Conservation (phyloP, 2,113 vertebrate genomes). For the Cacatua alba region DNA sequence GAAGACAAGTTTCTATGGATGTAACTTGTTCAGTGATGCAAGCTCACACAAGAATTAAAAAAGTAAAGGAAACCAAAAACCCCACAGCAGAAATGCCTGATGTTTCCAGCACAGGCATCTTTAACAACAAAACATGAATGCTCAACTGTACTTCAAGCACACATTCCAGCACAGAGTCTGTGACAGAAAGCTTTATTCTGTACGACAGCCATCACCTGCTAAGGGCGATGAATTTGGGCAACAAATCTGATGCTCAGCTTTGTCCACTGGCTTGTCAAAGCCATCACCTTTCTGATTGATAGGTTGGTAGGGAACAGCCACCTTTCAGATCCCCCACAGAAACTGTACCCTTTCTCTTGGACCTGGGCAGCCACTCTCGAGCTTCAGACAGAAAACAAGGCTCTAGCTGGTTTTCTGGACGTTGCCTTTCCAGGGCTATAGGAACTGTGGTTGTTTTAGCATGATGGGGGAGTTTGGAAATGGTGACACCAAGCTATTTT, state of each 20-base stretch:
- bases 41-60: slow-evolving; percentile 23
- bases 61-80: background rate
- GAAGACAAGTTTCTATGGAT: slow-evolving; percentile 74
- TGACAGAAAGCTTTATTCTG: background rate
- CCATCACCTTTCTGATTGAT: background rate
- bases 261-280: slow-evolving; percentile 8
- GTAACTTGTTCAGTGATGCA: slow-evolving; percentile 71
- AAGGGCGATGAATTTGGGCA: background rate
- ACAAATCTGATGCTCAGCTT: background rate
- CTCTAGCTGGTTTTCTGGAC: background rate
- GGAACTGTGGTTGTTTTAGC: background rate
- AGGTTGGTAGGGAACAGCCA: background rate
- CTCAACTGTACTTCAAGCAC: slow-evolving; percentile 4
- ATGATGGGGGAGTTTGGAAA: background rate
- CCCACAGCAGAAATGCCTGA: background rate
- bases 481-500: background rate
- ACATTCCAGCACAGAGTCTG: background rate
- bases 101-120: slow-evolving; percentile 14
- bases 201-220: rapidly evolving
- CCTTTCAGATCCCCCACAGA: background rate
- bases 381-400: background rate
- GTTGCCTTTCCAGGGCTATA: background rate
- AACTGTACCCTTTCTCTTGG: background rate
- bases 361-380: background rate
- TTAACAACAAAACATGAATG: background rate